These are phyloP conservation scores for Bombyx huttoni DNA, from an alignment of 2,888 invertebrate genomes.

Conservation along the genomic window DNA sequence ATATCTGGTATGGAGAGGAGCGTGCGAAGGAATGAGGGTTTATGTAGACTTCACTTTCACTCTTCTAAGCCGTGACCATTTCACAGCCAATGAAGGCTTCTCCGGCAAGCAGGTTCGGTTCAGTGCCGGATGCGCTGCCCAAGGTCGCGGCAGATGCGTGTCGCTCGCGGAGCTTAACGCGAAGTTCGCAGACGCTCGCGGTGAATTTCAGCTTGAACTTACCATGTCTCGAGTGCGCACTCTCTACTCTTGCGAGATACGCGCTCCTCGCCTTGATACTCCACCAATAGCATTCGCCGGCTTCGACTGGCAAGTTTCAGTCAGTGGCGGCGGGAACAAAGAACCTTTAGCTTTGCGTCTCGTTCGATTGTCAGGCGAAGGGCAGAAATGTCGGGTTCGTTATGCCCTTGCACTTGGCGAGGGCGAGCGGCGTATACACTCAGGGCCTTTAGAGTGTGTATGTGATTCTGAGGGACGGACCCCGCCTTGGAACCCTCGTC, in stretches of 20 bases:
- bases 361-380: slow-evolving; percentile 84
- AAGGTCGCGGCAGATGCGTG: slow-evolving; percentile 81
- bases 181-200: slow-evolving; percentile 83
- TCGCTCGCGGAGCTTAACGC: slow-evolving; percentile 78
- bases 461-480: slow-evolving; percentile 80
- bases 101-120: slow-evolving; percentile 81
- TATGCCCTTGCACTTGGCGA: slow-evolving; percentile 80
- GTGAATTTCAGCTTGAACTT: slow-evolving; percentile 85
- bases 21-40: slow-evolving; percentile 81
- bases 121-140: slow-evolving; percentile 78
- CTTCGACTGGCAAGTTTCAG: slow-evolving; percentile 85
- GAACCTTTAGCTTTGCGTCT: slow-evolving; percentile 72
- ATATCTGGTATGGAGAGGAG: slow-evolving; percentile 83
- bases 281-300: slow-evolving; percentile 81
- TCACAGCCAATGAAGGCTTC: slow-evolving; percentile 85
- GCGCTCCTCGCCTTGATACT: slow-evolving; percentile 70
- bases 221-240: slow-evolving; percentile 83
- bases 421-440: slow-evolving; percentile 77
- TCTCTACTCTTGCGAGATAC: slow-evolving; percentile 80
- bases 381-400: slow-evolving; percentile 82
- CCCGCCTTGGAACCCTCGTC: slow-evolving; percentile 79
- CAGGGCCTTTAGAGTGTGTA: slow-evolving; percentile 79
- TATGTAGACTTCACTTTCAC: slow-evolving; percentile 87
- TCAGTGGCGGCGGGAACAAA: slow-evolving; percentile 74
- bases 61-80: slow-evolving; percentile 84